These are phyloP conservation scores for Sinocyclocheilus anophthalmus DNA, from an alignment of 2,113 vertebrate genomes.

Conservation along the genomic window DNA sequence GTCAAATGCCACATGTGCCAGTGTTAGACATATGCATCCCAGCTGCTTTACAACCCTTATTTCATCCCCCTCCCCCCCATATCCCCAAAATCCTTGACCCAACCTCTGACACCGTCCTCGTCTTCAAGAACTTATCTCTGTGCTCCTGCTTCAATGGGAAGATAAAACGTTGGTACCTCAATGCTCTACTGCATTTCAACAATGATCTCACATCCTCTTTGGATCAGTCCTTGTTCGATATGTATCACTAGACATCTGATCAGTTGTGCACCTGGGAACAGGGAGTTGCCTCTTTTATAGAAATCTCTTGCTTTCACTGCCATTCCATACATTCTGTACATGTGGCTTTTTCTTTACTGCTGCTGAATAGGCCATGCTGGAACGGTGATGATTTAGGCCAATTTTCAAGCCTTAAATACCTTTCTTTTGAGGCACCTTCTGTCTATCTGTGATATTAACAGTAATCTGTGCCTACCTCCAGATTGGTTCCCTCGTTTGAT, in stretches of 20 bases:
- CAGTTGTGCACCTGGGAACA: conserved; percentile 23
- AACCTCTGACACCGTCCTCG: conserved; percentile 27
- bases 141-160: conserved; percentile 5
- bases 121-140: conserved; percentile 1
- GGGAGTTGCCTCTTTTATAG: conserved; percentile 11
- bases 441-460: conserved; percentile 52
- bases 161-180: conserved; percentile 8
- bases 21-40: conserved; percentile 78
- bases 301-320: conserved; percentile 6
- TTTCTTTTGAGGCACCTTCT: conserved; percentile 7
- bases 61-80: conserved; percentile 47
- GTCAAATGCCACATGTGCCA: conserved; percentile 80
- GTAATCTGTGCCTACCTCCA: conserved; percentile 55
- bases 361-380: neutral
- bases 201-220: conserved; percentile 17
- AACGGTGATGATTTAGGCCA: neutral
- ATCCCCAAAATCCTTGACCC: conserved; percentile 6
- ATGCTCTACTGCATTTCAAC: conserved; percentile 17
- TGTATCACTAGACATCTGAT: conserved; percentile 6
- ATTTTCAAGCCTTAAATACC: neutral
- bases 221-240: neutral
- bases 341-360: conserved; percentile 6
- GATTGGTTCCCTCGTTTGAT: conserved; percentile 37
- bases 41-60: conserved; percentile 74
- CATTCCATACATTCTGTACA: neutral